Conservation (phyloP, 2,113 vertebrate genomes). For the Xenus cinereus region DNA sequence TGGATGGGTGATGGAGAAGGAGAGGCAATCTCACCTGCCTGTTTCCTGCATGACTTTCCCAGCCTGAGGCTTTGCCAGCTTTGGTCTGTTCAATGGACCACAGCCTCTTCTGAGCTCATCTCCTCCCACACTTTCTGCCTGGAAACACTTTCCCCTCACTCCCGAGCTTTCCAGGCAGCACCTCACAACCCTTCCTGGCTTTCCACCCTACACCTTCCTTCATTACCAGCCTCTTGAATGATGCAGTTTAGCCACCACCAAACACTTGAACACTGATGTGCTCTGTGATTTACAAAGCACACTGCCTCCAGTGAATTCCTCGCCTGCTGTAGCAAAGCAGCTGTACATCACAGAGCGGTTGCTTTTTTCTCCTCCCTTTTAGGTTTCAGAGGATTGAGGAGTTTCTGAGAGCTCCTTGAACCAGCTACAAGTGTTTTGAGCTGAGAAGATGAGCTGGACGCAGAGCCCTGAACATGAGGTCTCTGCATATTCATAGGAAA, state of each 20-base stretch:
- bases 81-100: neutral
- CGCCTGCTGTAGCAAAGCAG: neutral
- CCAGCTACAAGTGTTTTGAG: neutral
- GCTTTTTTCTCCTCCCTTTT: neutral
- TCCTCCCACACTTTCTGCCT: neutral
- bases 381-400: neutral
- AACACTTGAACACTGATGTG: neutral
- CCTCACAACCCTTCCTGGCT: neutral
- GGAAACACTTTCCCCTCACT: neutral
- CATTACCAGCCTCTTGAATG: neutral
- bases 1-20: neutral
- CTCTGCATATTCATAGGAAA: neutral
- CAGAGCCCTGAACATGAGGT: neutral
- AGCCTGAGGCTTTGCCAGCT: neutral
- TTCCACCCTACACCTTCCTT: neutral
- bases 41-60: neutral
- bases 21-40: neutral
- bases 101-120: neutral
- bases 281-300: neutral
- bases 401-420: neutral
- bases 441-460: neutral
- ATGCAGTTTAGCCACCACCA: neutral
- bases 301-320: neutral
- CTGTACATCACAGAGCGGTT: neutral
- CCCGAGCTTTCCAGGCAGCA: neutral